These are phyloP conservation scores for Erebia palarica DNA, from an alignment of 2,888 invertebrate genomes.

Conservation along the genomic window DNA sequence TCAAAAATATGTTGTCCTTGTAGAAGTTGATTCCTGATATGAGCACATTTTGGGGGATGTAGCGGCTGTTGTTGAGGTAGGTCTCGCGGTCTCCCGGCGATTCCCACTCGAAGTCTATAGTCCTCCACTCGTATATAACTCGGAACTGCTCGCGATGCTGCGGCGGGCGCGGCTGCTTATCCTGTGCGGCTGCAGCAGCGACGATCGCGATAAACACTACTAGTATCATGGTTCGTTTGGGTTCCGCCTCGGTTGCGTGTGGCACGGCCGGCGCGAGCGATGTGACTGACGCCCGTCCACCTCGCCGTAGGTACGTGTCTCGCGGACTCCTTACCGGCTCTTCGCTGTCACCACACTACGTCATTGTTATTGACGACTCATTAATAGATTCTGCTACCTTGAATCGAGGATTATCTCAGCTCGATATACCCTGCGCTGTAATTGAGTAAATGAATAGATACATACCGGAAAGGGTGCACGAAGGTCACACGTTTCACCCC, in stretches of 20 bases:
- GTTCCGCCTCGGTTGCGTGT: constrained; percentile 56
- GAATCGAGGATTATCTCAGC: constrained; percentile 34
- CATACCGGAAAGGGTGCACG: constrained; percentile 46
- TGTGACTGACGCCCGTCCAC: constrained; percentile 63
- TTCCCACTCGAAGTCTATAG: constrained; percentile 86
- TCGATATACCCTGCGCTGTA: constrained; percentile 19
- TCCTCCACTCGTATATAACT: constrained; percentile 88
- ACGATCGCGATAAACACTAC: constrained; percentile 59
- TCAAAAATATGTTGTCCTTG: constrained; percentile 85
- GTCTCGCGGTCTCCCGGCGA: constrained; percentile 77
- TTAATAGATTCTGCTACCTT: constrained; percentile 33
- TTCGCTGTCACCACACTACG: constrained; percentile 56
- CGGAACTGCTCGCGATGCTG: constrained; percentile 82
- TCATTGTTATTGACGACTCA: constrained; percentile 47
- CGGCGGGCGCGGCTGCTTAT: constrained; percentile 56
- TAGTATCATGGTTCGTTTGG: constrained; percentile 58
- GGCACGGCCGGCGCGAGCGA: constrained; percentile 64
- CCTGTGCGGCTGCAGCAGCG: constrained; percentile 71
- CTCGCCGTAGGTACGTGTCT: constrained; percentile 44
- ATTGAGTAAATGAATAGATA: constrained; percentile 22
- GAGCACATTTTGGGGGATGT: constrained; percentile 86
- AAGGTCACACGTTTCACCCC: constrained; percentile 66
- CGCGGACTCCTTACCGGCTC: constrained; percentile 43
- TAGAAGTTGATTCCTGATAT: constrained; percentile 87
- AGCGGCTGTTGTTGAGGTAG: constrained; percentile 81